Percentiles rank a stretch among this genome's conserved stretches.
phyloP scores from a whole-genome alignment of 2,797 vertebrate species.

The Prunella strophiata region DNA sequence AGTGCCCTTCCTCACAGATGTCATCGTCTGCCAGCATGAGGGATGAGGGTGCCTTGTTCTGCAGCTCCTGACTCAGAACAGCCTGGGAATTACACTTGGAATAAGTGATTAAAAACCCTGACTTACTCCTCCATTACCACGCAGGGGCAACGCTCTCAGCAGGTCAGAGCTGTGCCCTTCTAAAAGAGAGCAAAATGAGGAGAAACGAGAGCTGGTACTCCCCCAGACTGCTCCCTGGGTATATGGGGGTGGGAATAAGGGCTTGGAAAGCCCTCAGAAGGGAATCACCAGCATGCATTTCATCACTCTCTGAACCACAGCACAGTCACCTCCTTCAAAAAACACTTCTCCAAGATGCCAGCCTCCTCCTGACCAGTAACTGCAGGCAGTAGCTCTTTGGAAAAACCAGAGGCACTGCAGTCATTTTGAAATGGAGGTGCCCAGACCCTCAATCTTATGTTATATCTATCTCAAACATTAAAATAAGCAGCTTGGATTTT shows the following conservation, averaged over 20 bases:
- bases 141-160: background rate
- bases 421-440: background rate
- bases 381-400: background rate
- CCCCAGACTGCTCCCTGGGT: background rate
- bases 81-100: background rate
- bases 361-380: background rate
- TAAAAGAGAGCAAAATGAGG: background rate
- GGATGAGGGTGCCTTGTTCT: background rate
- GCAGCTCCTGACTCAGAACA: background rate
- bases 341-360: background rate
- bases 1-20: background rate
- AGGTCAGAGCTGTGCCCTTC: background rate
- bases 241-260: background rate
- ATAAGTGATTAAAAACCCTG: slow-evolving; percentile 18
- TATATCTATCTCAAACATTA: background rate
- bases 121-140: background rate
- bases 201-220: background rate
- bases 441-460: background rate
- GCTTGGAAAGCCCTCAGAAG: background rate
- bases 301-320: background rate
- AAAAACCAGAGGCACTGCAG: background rate
- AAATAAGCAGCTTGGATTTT: background rate
- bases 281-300: background rate
- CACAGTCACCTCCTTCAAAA: background rate
- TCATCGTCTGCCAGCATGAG: rapidly evolving